A percentile compares a stretch with the other conserved stretches of the same genome.
Evolutionary conservation across 2,888 invertebrate species (phyloP).

Genomic region (Drosophila melanosoma): DNA sequence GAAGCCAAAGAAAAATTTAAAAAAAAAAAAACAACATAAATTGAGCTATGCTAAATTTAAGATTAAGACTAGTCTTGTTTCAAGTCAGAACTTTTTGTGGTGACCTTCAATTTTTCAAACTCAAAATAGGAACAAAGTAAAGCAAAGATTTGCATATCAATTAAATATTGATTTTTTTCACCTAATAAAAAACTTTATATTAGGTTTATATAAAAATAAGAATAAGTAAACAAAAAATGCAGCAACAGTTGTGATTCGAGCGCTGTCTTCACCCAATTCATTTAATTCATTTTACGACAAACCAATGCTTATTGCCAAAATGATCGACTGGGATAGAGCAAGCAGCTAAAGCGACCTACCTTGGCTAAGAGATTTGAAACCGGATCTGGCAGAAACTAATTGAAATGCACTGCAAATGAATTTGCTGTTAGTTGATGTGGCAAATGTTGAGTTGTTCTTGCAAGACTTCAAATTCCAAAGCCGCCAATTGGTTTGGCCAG

Average conservation of each 20-base stretch:
- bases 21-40: neutral
- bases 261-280: constrained; percentile 6
- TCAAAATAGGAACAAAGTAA: constrained; percentile 43
- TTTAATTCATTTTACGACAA: constrained; percentile 4
- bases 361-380: constrained; percentile 43
- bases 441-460: constrained; percentile 10
- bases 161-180: constrained; percentile 17
- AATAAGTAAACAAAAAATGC: neutral
- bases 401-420: constrained; percentile 26
- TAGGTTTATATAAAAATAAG: neutral
- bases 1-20: neutral
- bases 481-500: neutral
- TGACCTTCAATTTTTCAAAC: constrained; percentile 48
- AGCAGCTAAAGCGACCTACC: constrained; percentile 5
- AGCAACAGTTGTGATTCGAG: constrained; percentile 7
- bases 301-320: constrained; percentile 7
- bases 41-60: neutral
- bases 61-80: neutral
- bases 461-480: constrained; percentile 17
- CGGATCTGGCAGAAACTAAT: constrained; percentile 51
- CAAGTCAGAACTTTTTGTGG: constrained; percentile 6
- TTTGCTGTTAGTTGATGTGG: constrained; percentile 19
- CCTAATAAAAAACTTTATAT: neutral
- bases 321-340: constrained; percentile 6
- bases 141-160: constrained; percentile 55